Evolutionary conservation across 2,797 vertebrate species (phyloP).

Genomic region (Spea hammondii): DNA sequence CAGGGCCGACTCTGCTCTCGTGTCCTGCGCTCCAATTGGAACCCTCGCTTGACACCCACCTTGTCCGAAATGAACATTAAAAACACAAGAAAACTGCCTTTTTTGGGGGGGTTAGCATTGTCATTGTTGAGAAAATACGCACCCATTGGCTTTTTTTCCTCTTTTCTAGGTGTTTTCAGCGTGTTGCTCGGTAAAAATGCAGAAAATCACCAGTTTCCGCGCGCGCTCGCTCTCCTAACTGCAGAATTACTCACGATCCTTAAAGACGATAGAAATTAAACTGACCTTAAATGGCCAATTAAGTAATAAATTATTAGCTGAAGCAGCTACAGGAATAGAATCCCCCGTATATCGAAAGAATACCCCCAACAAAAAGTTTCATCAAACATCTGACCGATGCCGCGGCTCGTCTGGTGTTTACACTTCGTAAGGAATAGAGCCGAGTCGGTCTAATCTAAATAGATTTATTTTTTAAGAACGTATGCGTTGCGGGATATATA

Average conservation of each 20-base stretch:
- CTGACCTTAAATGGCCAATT: no score
- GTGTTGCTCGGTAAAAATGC: conserved; percentile 12
- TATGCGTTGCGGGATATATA: no score
- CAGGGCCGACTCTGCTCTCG: conserved; percentile 30
- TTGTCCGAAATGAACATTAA: conserved; percentile 37
- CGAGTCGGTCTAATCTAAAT: no score
- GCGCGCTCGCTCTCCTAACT: not conserved
- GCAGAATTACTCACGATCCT: not conserved
- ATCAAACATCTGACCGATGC: no score
- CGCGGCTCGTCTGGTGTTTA: no score
- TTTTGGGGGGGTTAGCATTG: not conserved
- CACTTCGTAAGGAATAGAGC: no score
- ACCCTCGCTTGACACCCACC: conserved; percentile 34
- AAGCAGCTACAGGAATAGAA: no score
- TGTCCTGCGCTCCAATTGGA: conserved; percentile 35
- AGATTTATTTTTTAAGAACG: no score
- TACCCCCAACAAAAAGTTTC: no score
- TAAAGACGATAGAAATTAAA: no score
- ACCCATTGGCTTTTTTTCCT: conserved; percentile 14
- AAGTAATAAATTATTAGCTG: no score
- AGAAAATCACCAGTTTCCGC: conserved; percentile 3
- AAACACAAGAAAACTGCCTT: conserved; percentile 14
- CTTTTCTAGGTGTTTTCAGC: conserved; percentile 13
- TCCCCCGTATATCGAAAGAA: no score
- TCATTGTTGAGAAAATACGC: not conserved